A percentile compares a stretch with the other conserved stretches of the same genome.
These are phyloP conservation scores for Oncorhynchus mykiss DNA, from an alignment of 2,113 vertebrate genomes.

Conservation along the genomic window DNA sequence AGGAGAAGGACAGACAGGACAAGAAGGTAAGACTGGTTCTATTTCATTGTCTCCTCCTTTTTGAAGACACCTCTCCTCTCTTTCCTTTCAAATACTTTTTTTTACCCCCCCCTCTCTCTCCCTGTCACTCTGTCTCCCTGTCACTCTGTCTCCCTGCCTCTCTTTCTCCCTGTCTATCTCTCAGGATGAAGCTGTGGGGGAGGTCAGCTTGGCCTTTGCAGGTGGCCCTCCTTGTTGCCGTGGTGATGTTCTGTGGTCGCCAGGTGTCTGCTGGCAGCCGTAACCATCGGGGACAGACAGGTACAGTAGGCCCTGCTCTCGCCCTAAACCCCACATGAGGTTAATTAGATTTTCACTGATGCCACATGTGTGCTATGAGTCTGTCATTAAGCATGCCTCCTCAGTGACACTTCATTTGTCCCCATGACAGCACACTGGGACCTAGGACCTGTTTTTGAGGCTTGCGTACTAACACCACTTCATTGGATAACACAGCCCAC, in stretches of 20 bases:
- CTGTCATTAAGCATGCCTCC: slow-evolving; percentile 36
- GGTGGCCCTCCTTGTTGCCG: slow-evolving; percentile 83
- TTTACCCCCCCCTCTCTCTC: too few relatives aligned
- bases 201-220: slow-evolving; percentile 82
- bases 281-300: slow-evolving; percentile 88
- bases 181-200: slow-evolving; percentile 86
- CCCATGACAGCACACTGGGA: slow-evolving; percentile 30
- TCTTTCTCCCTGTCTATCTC: slow-evolving; percentile 10
- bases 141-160: too few relatives aligned
- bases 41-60: not conserved
- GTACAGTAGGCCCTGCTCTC: slow-evolving; percentile 76
- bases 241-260: slow-evolving; percentile 86
- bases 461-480: slow-evolving; percentile 29
- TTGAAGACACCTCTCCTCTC: not conserved
- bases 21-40: slow-evolving; percentile 34
- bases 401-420: slow-evolving; percentile 22
- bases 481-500: slow-evolving; percentile 40
- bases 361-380: slow-evolving; percentile 48
- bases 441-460: slow-evolving; percentile 29
- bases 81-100: not conserved
- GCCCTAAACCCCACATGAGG: slow-evolving; percentile 70
- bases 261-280: slow-evolving; percentile 84
- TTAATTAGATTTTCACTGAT: slow-evolving; percentile 79
- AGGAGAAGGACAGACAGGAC: slow-evolving; percentile 33
- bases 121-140: too few relatives aligned